Evolutionary conservation across 2,113 vertebrate species (phyloP).

Genomic region (Pycnonotus jocosus): DNA sequence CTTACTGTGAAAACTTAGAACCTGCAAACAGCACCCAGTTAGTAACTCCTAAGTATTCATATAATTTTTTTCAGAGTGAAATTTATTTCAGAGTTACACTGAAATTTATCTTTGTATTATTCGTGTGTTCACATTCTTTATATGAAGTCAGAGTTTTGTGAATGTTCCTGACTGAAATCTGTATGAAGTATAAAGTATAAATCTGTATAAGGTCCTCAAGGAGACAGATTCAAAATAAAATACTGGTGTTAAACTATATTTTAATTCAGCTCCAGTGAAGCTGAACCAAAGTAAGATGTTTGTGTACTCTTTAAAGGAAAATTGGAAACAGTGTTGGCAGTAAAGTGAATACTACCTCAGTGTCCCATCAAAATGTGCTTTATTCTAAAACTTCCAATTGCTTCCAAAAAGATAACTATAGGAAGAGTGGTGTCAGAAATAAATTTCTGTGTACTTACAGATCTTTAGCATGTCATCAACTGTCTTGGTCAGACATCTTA

Average conservation of each 20-base stretch:
- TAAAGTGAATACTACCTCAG: neutral
- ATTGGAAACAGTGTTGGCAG: neutral
- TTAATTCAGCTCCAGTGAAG: neutral
- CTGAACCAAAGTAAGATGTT: neutral
- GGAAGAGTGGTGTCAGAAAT: neutral
- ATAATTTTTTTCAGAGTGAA: neutral
- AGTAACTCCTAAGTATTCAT: neutral
- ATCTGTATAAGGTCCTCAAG: neutral
- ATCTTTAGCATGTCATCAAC: neutral
- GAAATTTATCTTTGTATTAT: neutral
- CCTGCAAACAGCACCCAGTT: neutral
- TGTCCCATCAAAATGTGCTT: neutral
- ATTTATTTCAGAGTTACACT: neutral
- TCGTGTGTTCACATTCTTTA: neutral
- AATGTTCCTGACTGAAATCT: neutral
- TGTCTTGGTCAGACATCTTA: neutral
- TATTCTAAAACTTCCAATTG: neutral
- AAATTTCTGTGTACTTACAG: neutral
- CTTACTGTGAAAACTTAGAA: neutral
- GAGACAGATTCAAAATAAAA: neutral
- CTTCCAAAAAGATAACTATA: neutral
- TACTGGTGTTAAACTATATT: neutral
- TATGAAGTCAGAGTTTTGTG: neutral
- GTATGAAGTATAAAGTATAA: too few relatives aligned
- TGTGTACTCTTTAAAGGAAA: neutral